A percentile compares a stretch with the other conserved stretches of the same genome.
Conservation (phyloP, 2,888 invertebrate genomes). For the Drosophila infuscata region DNA sequence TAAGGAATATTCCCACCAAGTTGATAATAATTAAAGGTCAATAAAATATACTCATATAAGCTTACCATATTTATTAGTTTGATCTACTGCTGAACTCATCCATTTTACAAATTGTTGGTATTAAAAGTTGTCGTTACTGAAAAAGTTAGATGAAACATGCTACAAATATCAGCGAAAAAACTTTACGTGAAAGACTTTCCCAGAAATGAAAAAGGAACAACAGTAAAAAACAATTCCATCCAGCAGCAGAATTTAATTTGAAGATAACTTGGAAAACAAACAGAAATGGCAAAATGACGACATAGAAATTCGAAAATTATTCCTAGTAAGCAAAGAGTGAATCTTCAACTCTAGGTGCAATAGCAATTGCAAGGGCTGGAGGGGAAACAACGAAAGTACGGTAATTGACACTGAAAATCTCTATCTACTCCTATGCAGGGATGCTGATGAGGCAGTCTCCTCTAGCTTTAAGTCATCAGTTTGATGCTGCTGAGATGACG, state of each 20-base stretch:
- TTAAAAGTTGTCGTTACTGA: background rate
- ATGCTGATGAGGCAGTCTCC: slow-evolving; percentile 28
- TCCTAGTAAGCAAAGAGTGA: slow-evolving; percentile 57
- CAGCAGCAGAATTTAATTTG: slow-evolving; percentile 48
- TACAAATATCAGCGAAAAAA: slow-evolving; percentile 15
- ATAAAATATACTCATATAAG: background rate
- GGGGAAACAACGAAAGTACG: slow-evolving; percentile 40
- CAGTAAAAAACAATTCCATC: background rate
- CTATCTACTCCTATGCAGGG: slow-evolving; percentile 32
- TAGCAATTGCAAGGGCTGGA: slow-evolving; percentile 15
- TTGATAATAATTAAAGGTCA: background rate
- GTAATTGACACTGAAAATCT: slow-evolving; percentile 69
- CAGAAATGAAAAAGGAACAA: slow-evolving; percentile 31
- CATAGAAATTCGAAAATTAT: slow-evolving; percentile 35
- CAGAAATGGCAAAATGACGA: slow-evolving; percentile 12
- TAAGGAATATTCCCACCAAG: background rate
- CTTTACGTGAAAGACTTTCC: slow-evolving; percentile 45
- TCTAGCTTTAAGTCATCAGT: slow-evolving; percentile 5
- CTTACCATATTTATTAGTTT: background rate
- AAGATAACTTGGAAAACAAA: slow-evolving; percentile 49
- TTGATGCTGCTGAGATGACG: slow-evolving; percentile 53
- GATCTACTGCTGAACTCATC: too few species aligned
- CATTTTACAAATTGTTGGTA: background rate
- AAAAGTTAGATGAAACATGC: slow-evolving; percentile 27
- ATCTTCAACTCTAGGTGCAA: slow-evolving; percentile 24